Base-by-base conservation (phyloP, 2,113 vertebrate species). In the Semicossyphus pulcher region DNA sequence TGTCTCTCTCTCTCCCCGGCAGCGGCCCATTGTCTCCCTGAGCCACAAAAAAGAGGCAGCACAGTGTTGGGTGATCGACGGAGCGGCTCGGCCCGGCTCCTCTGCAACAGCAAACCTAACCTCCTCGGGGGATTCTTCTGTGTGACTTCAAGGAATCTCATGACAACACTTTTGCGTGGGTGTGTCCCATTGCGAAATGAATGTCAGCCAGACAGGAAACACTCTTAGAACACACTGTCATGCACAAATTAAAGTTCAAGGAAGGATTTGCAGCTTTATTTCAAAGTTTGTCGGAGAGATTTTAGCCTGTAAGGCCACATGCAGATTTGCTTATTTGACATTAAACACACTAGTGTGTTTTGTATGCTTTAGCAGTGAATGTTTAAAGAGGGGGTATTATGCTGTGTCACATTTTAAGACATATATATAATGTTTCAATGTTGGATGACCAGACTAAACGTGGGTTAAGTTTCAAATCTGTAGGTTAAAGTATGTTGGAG, bases 21-120 rank as follows among this genome's bases (percentile, higher is more conserved):
- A 89, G 85, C 70, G 52, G 82, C 91, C 74, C 85, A 91, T 92
- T 93, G 90, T 93, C 92, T 93, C 83, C 41, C 41, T n/a, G 18
- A 68, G 68, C 53, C 82, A 89, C 86, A 91, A 92, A 89, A 92
- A 90, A 87, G n/a, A n/a, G 85, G 75, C 86, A 81, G 86, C 83
- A 76, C 71, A 63, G 78, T 64, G 83, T 72, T 78, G 73, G 85
- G 54, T 88, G 90, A 93, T 87, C 80, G 70, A 89, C 89, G 32
- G 83, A 76, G 51, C 71, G 41, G 69, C 77, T 88, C 71, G 37
- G 64, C 64, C 47, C 57, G 11, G 64, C 80, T 78, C 67, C 84
- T 62, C 53, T 65, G 71, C 84, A 72, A 65, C 68, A 26, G 89
- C 89, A 77, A 89, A 77, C 72, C 79, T 21, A 61, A 80, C 83